Evolutionary conservation across 2,797 vertebrate species (phyloP).

Genomic region (Myotis vivesi): DNA sequence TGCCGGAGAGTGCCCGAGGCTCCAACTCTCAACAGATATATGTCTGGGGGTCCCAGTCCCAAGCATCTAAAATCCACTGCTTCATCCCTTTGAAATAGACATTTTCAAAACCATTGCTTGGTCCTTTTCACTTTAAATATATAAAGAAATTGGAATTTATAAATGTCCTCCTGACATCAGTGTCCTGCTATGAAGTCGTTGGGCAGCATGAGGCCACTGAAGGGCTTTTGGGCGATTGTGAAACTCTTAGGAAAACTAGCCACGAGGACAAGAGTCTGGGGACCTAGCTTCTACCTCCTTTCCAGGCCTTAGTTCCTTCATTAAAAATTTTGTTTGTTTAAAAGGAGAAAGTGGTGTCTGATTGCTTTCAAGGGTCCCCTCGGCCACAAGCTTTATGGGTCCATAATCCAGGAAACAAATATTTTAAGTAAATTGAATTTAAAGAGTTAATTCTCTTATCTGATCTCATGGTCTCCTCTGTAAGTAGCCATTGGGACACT

Average conservation of each 20-base stretch:
- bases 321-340: no score
- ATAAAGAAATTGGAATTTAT: neutral
- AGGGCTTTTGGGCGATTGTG: neutral
- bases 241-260: neutral
- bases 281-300: neutral
- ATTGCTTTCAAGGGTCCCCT: neutral
- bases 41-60: neutral
- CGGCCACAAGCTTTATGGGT: neutral
- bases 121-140: neutral
- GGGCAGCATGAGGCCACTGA: neutral
- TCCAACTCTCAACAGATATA: neutral
- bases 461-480: neutral
- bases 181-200: neutral
- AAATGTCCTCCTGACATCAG: neutral
- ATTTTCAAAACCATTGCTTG: neutral
- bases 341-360: neutral
- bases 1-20: no score
- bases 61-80: neutral
- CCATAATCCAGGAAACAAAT: conserved; percentile 13
- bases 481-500: neutral
- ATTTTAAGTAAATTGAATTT: conserved; percentile 54
- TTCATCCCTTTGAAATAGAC: neutral
- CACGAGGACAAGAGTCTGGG: neutral
- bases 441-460: neutral
- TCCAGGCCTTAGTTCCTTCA: neutral